phyloP scores from a whole-genome alignment of 1,140 invertebrate genomes.

The Trichogramma pretiosum region DNA sequence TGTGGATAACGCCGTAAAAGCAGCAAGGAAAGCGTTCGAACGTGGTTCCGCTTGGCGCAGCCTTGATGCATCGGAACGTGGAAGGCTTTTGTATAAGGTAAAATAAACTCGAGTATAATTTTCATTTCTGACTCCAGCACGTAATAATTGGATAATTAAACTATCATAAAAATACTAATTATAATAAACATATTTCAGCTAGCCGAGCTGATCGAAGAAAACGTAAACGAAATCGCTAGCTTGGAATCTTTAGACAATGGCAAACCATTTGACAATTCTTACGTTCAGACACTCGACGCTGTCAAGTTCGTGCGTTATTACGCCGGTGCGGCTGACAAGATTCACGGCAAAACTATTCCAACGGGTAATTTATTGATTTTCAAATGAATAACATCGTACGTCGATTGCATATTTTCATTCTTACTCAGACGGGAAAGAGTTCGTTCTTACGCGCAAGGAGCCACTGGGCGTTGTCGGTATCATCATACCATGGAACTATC shows the following conservation, averaged over 20 bases:
- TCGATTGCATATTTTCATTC: too few relatives aligned
- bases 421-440: slow-evolving; percentile 46
- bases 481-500: slow-evolving; percentile 79
- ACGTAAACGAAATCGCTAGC: slow-evolving; percentile 47
- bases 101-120: too few relatives aligned
- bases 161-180: background rate
- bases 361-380: slow-evolving; percentile 27
- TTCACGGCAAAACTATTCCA: slow-evolving; percentile 61
- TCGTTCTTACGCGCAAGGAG: slow-evolving; percentile 62
- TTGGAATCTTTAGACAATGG: slow-evolving; percentile 67
- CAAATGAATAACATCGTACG: slow-evolving; percentile 15
- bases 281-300: slow-evolving; percentile 49
- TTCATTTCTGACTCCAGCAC: too few relatives aligned
- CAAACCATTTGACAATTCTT: slow-evolving; percentile 56
- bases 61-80: slow-evolving; percentile 62
- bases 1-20: slow-evolving; percentile 48
- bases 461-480: slow-evolving; percentile 75
- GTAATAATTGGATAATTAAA: too few relatives aligned
- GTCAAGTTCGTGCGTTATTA: slow-evolving; percentile 57
- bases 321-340: slow-evolving; percentile 70
- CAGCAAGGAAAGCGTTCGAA: slow-evolving; percentile 51
- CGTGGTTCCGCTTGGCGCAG: slow-evolving; percentile 56
- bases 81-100: slow-evolving; percentile 47
- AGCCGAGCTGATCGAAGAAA: slow-evolving; percentile 53
- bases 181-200: slow-evolving; percentile 33